Evolutionary conservation across 1,140 invertebrate genomes (phyloP).

Genomic region (Atta colombica): DNA sequence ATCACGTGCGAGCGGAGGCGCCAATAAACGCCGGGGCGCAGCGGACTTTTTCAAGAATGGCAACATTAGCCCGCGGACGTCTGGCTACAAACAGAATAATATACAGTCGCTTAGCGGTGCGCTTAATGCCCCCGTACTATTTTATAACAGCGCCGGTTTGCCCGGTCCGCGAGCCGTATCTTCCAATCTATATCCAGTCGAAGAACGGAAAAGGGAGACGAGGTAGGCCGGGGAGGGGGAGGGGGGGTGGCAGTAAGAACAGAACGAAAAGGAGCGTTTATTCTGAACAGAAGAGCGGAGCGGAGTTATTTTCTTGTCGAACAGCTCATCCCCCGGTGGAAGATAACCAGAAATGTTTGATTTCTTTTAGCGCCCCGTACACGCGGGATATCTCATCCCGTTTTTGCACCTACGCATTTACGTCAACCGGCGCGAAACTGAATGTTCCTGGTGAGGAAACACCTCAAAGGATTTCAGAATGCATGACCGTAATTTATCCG

Average conservation of each 20-base stretch:
- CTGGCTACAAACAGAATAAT: conserved; percentile 72
- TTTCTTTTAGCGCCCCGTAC: conserved; percentile 68
- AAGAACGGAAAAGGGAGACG: not conserved
- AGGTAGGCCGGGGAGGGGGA: too few species aligned
- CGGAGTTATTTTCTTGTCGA: conserved; percentile 74
- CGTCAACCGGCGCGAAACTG: conserved; percentile 60
- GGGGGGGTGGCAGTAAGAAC: not conserved
- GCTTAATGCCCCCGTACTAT: conserved; percentile 69
- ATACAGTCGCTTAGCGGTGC: conserved; percentile 68
- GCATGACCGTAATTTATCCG: conserved; percentile 16
- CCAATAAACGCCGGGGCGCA: conserved; percentile 45
- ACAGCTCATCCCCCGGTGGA: conserved; percentile 64
- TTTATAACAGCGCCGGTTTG: conserved; percentile 45
- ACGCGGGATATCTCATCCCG: conserved; percentile 21
- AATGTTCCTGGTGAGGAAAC: conserved; percentile 23
- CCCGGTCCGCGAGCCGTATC: conserved; percentile 46
- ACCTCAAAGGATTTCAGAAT: not conserved
- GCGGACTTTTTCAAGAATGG: conserved; percentile 68
- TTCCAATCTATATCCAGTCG: conserved; percentile 53
- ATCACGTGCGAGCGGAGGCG: conserved; percentile 63
- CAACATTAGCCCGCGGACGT: conserved; percentile 54
- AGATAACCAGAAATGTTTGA: conserved; percentile 79
- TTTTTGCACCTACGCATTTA: conserved; percentile 72
- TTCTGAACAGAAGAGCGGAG: conserved; percentile 55
- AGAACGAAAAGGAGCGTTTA: conserved; percentile 60